A percentile compares a stretch with the other conserved stretches of the same genome.
These are phyloP conservation scores for Myiotriccus ornatus DNA, from an alignment of 2,797 vertebrate genomes.

Conservation along the genomic window DNA sequence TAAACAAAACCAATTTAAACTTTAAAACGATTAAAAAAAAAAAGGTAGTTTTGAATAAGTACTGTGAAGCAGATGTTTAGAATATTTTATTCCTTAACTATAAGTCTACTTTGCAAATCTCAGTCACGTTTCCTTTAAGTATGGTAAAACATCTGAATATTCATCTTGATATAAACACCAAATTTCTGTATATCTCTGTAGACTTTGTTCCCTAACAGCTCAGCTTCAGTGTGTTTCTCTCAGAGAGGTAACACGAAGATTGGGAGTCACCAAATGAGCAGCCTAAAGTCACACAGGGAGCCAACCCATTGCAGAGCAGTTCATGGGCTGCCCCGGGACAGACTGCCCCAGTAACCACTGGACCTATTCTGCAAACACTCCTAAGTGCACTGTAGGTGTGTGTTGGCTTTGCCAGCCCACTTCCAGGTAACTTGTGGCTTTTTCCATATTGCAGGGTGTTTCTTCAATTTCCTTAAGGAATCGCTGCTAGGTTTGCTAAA, in stretches of 20 bases:
- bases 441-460: background rate
- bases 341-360: background rate
- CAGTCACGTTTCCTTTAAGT: background rate
- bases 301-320: background rate
- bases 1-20: background rate
- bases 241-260: background rate
- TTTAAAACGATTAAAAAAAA: background rate
- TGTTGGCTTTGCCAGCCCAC: background rate
- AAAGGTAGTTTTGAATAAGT: background rate
- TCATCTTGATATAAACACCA: background rate
- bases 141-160: background rate
- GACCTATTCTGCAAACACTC: background rate
- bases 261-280: background rate
- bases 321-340: background rate
- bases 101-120: background rate
- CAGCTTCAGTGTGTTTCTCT: background rate
- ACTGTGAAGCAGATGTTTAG: background rate
- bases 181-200: background rate
- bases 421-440: background rate
- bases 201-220: background rate
- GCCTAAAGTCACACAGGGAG: background rate
- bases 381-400: accelerated
- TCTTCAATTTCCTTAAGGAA: background rate
- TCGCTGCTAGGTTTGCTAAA: background rate
- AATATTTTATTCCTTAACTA: background rate